Conservation (phyloP, 1,140 invertebrate genomes). For the Bombus confusus region DNA sequence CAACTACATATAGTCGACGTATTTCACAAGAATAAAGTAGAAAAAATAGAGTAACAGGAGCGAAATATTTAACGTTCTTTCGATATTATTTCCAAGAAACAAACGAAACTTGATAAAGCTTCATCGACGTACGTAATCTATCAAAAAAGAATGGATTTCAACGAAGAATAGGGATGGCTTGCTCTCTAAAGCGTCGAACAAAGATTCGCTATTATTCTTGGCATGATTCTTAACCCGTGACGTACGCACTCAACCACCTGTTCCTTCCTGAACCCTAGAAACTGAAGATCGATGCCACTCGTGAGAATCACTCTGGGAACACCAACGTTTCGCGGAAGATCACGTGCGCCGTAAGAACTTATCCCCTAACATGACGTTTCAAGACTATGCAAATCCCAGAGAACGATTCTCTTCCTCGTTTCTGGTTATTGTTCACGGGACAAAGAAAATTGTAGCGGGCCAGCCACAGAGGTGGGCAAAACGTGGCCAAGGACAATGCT, state of each 20-base stretch:
- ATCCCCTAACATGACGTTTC: slow-evolving; percentile 11
- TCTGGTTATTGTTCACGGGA: slow-evolving; percentile 67
- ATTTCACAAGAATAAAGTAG: no score
- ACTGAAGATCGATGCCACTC: slow-evolving; percentile 2
- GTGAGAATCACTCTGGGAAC: not conserved
- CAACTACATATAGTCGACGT: no score
- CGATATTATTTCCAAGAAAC: no score
- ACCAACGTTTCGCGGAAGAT: slow-evolving; percentile 12
- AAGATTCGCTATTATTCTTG: not conserved
- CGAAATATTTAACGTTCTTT: no score
- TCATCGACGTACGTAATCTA: no score
- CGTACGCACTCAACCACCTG: slow-evolving; percentile 8
- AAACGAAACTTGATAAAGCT: no score
- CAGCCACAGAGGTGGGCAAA: slow-evolving; percentile 56
- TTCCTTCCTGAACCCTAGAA: not conserved
- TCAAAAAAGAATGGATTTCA: not conserved
- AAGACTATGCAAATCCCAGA: slow-evolving; percentile 71
- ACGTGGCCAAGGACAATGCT: slow-evolving; percentile 71
- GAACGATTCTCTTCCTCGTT: slow-evolving; percentile 61
- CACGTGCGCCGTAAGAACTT: not conserved
- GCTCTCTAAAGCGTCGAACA: not conserved
- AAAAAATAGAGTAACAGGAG: no score
- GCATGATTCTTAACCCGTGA: not conserved
- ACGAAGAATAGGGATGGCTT: not conserved
- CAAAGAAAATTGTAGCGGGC: slow-evolving; percentile 66